These are phyloP conservation scores for Phoxinus phoxinus DNA, from an alignment of 2,113 vertebrate species.

Conservation along the genomic window DNA sequence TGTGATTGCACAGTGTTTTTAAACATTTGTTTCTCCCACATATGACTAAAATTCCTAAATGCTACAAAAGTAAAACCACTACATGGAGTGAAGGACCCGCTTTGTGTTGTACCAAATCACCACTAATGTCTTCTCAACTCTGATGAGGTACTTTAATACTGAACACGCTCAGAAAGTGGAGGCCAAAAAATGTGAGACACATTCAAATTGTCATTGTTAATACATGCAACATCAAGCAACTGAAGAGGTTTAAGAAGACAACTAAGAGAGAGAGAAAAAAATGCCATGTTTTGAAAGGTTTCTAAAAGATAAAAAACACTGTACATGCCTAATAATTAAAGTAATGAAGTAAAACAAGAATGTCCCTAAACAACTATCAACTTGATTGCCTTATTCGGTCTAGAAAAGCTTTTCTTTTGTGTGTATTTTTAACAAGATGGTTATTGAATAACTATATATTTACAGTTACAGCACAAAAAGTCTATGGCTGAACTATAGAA, in stretches of 20 bases:
- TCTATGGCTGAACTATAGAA: conserved; percentile 10
- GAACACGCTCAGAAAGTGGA: background rate
- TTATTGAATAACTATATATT: background rate
- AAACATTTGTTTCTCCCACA: background rate
- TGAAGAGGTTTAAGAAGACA: background rate
- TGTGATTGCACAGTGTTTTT: conserved; percentile 65
- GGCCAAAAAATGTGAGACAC: conserved; percentile 22
- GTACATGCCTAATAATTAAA: background rate
- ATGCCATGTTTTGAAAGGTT: background rate
- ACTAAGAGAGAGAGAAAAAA: background rate
- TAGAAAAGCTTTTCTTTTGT: background rate
- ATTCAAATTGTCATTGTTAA: conserved; percentile 32
- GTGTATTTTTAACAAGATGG: background rate
- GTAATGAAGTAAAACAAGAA: background rate
- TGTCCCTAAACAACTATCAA: background rate
- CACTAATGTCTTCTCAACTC: background rate
- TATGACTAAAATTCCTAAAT: conserved; percentile 10
- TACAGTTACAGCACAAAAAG: no score
- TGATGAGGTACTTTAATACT: conserved; percentile 44
- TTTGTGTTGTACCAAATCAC: conserved; percentile 19
- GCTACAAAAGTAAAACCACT: conserved; percentile 21
- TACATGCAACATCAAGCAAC: conserved; percentile 34
- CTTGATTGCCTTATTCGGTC: background rate
- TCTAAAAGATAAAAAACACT: background rate
- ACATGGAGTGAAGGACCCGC: conserved; percentile 21